Evolutionary conservation across 2,888 invertebrate species (phyloP).

Genomic region (Crepidodera aurea): DNA sequence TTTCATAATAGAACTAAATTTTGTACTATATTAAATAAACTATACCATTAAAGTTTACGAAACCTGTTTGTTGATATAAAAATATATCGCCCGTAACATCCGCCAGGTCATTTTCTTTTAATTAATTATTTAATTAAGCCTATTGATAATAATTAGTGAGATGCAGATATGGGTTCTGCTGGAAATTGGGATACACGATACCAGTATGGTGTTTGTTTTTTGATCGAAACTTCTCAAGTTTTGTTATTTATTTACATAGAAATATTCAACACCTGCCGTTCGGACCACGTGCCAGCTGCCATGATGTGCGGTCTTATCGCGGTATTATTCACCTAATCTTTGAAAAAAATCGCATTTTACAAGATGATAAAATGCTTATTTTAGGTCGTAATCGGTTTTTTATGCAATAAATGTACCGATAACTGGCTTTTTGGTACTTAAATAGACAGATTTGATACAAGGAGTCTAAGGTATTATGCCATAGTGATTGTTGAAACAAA

Average conservation of each 20-base stretch:
- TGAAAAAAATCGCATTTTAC: too few relatives aligned
- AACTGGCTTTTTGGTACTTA: too few relatives aligned
- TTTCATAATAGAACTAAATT: too few relatives aligned
- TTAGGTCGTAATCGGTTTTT: too few relatives aligned
- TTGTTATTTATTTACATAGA: slow-evolving; percentile 17
- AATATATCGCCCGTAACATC: background rate
- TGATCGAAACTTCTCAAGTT: slow-evolving; percentile 12
- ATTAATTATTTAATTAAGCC: slow-evolving; percentile 2
- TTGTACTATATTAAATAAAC: too few relatives aligned
- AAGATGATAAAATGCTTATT: too few relatives aligned
- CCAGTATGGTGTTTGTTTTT: slow-evolving; percentile 19
- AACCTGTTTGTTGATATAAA: background rate
- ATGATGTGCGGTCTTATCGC: slow-evolving; percentile 4
- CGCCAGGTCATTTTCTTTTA: slow-evolving; percentile 2
- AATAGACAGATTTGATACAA: too few relatives aligned
- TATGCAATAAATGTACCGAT: too few relatives aligned
- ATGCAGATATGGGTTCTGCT: background rate
- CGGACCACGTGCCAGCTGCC: slow-evolving; percentile 46
- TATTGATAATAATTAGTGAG: background rate
- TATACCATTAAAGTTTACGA: too few relatives aligned
- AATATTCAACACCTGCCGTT: slow-evolving; percentile 41
- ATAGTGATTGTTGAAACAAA: too few relatives aligned
- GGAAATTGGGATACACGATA: background rate
- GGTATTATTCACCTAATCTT: slow-evolving; percentile 9
- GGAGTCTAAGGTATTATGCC: too few relatives aligned